Base-by-base conservation (phyloP, 1,140 invertebrate species). In the Conus ventricosus region DNA sequence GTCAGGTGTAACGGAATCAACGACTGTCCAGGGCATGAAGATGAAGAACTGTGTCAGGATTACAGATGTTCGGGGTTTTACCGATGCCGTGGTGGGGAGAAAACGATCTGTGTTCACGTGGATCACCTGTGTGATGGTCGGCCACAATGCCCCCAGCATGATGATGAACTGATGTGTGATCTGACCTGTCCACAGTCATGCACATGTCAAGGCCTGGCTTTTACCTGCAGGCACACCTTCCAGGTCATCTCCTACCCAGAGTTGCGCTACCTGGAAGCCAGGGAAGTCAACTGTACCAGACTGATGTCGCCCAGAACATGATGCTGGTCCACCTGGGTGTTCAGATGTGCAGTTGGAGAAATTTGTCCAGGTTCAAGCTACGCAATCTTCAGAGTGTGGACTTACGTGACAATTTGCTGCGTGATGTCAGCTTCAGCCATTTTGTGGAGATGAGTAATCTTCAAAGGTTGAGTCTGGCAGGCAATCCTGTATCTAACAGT, bases 61-160 rank as follows among this genome's bases (percentile, higher is more conserved):
- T 75, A 76, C 67, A 57, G 7, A 39, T 86, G 84, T 75, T 67
- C 84, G 4, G 84, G 84, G 23, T 76, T 86, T 15, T 86, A 76
- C 71, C 84, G 84, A n/a, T 86, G 84, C 54, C 84, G 54, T 4
- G 20, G 11, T 8, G n/a, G 27, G 2, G 13, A 25, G 20, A 84
- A 60, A 7, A 54, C 23, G 5, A 67, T 86, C 8, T 86, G 84
- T 54, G 63, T 86, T 13, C 84, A 86, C 53, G 13, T 20, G 15
- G 84, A 86, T 67, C 63, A 86, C 51, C 63, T 86, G 39, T 86
- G 84, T 57, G 84, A 86, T 55, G 84, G 84, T 51, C 67, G 39
- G 84, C 84, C 84, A 6, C 84, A 86, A 67, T 86, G 84, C 63
- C 84, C 84, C 17, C 63, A 76, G 53, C 84, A 53, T 15, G 84